Percentiles rank a stretch among this genome's conserved stretches.
These are phyloP conservation scores for Formica aserva DNA, from an alignment of 2,888 invertebrate genomes.

Conservation along the genomic window DNA sequence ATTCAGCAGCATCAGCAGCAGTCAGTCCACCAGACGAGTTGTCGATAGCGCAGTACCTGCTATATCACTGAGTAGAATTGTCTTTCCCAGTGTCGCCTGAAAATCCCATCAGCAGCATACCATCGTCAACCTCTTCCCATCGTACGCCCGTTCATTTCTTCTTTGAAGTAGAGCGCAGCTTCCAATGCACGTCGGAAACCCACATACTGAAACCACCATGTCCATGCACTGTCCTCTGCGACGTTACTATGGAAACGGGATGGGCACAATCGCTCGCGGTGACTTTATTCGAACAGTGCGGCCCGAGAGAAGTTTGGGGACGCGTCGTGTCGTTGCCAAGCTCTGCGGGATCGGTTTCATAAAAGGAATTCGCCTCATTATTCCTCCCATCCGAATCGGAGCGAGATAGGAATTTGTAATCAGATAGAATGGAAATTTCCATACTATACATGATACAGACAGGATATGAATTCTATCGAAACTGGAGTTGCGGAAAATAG, in stretches of 20 bases:
- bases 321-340: conserved; percentile 25
- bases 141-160: conserved; percentile 55
- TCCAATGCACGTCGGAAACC: conserved; percentile 70
- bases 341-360: conserved; percentile 61
- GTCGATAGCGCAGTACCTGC: conserved; percentile 82
- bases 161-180: conserved; percentile 66
- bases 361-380: conserved; percentile 41
- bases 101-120: conserved; percentile 61
- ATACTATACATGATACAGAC: background rate
- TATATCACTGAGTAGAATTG: conserved; percentile 80
- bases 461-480: conserved; percentile 12
- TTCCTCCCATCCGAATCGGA: conserved; percentile 41
- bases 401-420: conserved; percentile 52
- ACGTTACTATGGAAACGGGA: conserved; percentile 55
- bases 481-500: background rate
- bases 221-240: conserved; percentile 62
- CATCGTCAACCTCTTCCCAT: conserved; percentile 52
- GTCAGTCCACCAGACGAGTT: conserved; percentile 86
- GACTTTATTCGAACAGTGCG: conserved; percentile 69
- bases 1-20: conserved; percentile 83
- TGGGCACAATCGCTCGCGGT: conserved; percentile 52
- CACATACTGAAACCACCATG: conserved; percentile 61
- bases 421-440: conserved; percentile 34
- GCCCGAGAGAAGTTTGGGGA: conserved; percentile 53
- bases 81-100: conserved; percentile 67